Conservation (phyloP, 2,888 invertebrate genomes). For the Sylvicola fuscatus region DNA sequence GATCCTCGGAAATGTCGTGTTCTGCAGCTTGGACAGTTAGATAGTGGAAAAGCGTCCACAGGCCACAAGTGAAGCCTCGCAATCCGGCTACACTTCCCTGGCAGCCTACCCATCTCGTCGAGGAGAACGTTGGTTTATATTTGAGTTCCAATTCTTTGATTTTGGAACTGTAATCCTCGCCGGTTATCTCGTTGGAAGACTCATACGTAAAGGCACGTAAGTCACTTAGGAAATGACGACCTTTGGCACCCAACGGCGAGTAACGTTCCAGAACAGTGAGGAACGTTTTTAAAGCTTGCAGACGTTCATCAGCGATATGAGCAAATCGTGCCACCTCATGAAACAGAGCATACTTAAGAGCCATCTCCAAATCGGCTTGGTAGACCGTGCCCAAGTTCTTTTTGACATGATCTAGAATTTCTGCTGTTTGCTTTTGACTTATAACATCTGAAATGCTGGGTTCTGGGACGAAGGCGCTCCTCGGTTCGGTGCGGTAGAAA, state of each 20-base stretch:
- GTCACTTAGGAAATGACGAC: constrained; percentile 40
- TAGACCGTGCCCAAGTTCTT: constrained; percentile 38
- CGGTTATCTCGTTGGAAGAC: constrained; percentile 30
- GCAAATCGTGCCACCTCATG: constrained; percentile 62
- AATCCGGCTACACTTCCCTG: constrained; percentile 25
- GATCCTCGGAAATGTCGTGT: constrained; percentile 27
- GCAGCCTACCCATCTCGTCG: constrained; percentile 55
- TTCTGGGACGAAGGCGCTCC: no score
- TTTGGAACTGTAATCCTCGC: constrained; percentile 35
- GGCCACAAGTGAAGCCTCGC: constrained; percentile 81
- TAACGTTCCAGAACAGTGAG: constrained; percentile 48
- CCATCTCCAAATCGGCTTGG: constrained; percentile 73
- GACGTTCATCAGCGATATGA: constrained; percentile 44
- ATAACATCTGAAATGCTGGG: neutral
- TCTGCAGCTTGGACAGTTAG: constrained; percentile 58
- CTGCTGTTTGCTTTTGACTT: constrained; percentile 1
- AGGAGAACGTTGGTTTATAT: constrained; percentile 29
- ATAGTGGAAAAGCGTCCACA: constrained; percentile 90
- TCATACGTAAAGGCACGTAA: constrained; percentile 32
- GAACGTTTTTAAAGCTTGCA: constrained; percentile 54
- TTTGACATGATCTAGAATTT: constrained; percentile 15
- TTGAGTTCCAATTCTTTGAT: constrained; percentile 31
- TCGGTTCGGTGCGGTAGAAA: no score
- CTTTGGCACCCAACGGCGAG: constrained; percentile 56
- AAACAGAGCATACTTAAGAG: constrained; percentile 59